Percentiles rank a stretch among this genome's conserved stretches.
Evolutionary conservation across 2,888 invertebrate species (phyloP).

Genomic region (Gymnoscelis rufifasciata): DNA sequence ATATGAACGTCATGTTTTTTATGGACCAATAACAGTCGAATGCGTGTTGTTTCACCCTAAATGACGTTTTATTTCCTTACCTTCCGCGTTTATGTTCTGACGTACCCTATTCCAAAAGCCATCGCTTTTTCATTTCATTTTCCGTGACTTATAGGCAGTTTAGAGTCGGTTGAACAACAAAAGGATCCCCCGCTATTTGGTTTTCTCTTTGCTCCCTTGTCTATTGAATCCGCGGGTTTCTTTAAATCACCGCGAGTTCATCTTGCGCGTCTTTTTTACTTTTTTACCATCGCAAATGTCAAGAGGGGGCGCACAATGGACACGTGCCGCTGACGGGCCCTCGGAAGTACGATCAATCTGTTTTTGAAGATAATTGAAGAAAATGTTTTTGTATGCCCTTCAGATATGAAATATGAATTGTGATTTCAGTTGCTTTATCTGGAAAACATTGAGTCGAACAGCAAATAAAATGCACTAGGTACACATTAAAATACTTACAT

Average conservation of each 20-base stretch:
- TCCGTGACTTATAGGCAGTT: constrained; percentile 14
- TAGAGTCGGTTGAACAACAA: constrained; percentile 18
- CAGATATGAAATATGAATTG: not conserved
- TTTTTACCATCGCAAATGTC: constrained; percentile 45
- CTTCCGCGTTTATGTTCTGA: not conserved
- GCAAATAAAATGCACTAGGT: no score
- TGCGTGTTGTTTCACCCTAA: constrained; percentile 1
- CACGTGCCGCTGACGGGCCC: constrained; percentile 30
- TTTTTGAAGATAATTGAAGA: constrained; percentile 34
- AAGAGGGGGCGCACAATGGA: constrained; percentile 39
- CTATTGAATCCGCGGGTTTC: constrained; percentile 25
- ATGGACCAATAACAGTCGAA: constrained; percentile 3
- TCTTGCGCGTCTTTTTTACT: constrained; percentile 28
- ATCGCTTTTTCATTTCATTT: constrained; percentile 12
- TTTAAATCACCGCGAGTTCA: constrained; percentile 24
- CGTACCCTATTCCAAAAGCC: not conserved
- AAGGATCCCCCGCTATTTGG: constrained; percentile 16
- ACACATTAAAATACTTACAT: no score
- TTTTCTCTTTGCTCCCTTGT: constrained; percentile 24
- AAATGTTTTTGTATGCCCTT: constrained; percentile 20
- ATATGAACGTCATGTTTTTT: constrained; percentile 1
- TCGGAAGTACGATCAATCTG: constrained; percentile 39
- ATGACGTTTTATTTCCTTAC: constrained; percentile 1
- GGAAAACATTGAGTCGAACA: no score
- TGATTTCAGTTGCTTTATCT: no score